Percentiles rank a stretch among this genome's conserved stretches.
phyloP scores from a whole-genome alignment of 2,113 vertebrate genomes.

The Menidia beryllina region DNA sequence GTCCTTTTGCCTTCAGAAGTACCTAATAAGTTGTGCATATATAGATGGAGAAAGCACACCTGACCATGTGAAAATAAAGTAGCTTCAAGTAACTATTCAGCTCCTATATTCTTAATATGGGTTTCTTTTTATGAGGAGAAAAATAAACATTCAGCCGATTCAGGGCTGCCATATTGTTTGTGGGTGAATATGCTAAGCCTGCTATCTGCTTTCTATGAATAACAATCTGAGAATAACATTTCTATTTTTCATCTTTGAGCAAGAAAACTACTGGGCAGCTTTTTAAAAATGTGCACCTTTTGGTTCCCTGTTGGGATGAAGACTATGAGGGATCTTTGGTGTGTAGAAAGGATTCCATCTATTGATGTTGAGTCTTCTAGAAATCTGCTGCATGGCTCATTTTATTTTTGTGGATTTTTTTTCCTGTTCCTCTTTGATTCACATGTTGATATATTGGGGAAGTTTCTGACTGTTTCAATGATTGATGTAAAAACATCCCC shows the following conservation, averaged over 20 bases:
- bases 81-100: background rate
- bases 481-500: constrained; percentile 8
- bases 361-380: background rate
- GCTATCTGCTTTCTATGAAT: background rate
- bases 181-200: background rate
- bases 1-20: too few species aligned
- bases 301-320: background rate
- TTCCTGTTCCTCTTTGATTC: background rate
- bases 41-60: too few species aligned
- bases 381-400: background rate
- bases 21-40: too few species aligned
- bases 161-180: background rate
- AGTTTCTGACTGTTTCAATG: constrained; percentile 21
- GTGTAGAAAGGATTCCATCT: background rate
- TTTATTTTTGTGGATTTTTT: background rate
- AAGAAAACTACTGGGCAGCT: background rate
- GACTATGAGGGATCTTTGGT: background rate
- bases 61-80: background rate
- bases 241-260: too few species aligned
- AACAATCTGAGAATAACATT: background rate
- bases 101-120: background rate
- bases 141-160: background rate
- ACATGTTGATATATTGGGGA: constrained; percentile 11
- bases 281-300: too few species aligned
- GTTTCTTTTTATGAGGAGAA: background rate